Evolutionary conservation across 2,888 invertebrate genomes (phyloP).

Genomic region (Yponomeuta malinellus): DNA sequence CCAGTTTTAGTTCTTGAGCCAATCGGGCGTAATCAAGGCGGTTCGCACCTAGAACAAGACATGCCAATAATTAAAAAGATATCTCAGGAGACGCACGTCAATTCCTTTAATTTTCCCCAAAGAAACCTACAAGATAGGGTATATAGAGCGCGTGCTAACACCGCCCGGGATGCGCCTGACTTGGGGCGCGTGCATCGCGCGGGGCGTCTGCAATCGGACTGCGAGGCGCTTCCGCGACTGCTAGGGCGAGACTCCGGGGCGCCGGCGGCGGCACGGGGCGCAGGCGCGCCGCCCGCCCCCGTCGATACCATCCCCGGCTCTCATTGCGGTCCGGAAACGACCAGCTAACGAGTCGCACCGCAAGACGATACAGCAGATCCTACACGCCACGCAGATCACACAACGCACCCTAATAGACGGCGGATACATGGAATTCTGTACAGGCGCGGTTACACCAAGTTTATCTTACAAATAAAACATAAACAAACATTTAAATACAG

Average conservation of each 20-base stretch:
- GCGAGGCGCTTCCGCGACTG: slow-evolving; percentile 50
- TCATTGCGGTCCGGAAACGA: slow-evolving; percentile 68
- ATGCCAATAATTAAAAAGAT: slow-evolving; percentile 32
- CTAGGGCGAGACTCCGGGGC: slow-evolving; percentile 66
- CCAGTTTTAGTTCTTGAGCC: slow-evolving; percentile 22
- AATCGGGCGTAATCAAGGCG: slow-evolving; percentile 36
- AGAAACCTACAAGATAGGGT: background rate
- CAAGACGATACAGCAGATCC: slow-evolving; percentile 44
- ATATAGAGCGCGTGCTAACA: slow-evolving; percentile 33
- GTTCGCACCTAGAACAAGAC: slow-evolving; percentile 55
- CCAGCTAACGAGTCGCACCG: slow-evolving; percentile 64
- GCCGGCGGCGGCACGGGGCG: slow-evolving; percentile 56
- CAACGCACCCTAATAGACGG: too few relatives aligned
- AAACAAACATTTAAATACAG: too few relatives aligned
- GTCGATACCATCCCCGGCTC: slow-evolving; percentile 67
- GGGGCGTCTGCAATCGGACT: slow-evolving; percentile 53
- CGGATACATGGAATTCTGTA: too few relatives aligned
- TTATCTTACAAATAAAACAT: too few relatives aligned
- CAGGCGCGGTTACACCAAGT: too few relatives aligned
- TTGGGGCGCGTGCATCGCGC: slow-evolving; percentile 38
- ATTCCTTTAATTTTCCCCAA: background rate
- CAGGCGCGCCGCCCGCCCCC: slow-evolving; percentile 58
- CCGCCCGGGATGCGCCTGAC: slow-evolving; percentile 34
- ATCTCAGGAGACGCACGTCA: background rate
- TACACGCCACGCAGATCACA: background rate